Conservation (phyloP, 2,113 vertebrate species). For the Menura novaehollandiae region DNA sequence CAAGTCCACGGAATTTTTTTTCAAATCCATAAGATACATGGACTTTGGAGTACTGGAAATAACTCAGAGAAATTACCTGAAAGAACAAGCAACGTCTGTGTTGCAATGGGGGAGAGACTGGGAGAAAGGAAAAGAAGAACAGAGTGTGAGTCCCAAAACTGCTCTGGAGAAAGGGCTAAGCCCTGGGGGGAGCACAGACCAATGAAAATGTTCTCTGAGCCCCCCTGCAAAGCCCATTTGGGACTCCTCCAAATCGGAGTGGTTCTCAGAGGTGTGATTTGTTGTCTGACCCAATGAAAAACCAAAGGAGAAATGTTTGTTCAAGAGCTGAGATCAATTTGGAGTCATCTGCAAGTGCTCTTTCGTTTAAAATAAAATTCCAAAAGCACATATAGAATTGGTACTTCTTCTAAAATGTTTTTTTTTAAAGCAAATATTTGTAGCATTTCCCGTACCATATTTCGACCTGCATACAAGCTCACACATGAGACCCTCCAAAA, state of each 20-base stretch:
- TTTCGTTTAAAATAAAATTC: not conserved
- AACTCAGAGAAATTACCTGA: not conserved
- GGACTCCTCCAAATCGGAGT: not conserved
- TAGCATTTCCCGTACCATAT: rapidly evolving
- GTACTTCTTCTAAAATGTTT: not conserved
- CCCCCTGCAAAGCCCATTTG: not conserved
- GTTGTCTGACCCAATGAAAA: not conserved
- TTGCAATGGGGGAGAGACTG: not conserved
- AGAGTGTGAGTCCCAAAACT: not conserved
- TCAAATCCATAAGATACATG: not conserved
- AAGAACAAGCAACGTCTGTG: not conserved
- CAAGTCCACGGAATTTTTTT: not conserved
- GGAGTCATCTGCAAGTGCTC: not conserved
- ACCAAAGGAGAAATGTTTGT: not conserved
- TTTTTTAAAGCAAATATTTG: not conserved
- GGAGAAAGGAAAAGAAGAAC: not conserved
- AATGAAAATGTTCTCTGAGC: not conserved
- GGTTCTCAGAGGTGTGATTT: not conserved
- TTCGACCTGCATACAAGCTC: not conserved
- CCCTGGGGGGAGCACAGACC: not conserved
- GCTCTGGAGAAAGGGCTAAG: slow-evolving; percentile 23
- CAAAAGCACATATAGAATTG: not conserved
- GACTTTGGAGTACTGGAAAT: not conserved
- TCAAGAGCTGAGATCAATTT: not conserved
- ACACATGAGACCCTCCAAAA: not conserved